Evolutionary conservation across 1,140 invertebrate genomes (phyloP).

Genomic region (Heterodera schachtii): DNA sequence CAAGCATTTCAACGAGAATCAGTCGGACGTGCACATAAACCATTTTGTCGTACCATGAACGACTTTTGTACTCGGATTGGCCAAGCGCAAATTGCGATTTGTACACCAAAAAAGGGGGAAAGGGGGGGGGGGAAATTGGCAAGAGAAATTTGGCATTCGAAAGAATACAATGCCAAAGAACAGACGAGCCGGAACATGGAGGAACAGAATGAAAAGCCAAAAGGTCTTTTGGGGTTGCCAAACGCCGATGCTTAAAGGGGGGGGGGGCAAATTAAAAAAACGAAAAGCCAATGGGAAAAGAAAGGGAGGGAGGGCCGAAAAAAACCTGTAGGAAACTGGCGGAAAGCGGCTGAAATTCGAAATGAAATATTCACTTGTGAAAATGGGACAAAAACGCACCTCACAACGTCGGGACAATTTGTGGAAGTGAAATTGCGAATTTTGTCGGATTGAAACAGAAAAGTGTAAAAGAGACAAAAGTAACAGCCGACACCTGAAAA

Average conservation of each 20-base stretch:
- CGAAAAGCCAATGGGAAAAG: neutral
- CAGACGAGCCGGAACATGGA: constrained; percentile 58
- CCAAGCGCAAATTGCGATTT: constrained; percentile 54
- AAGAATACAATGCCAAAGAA: constrained; percentile 40
- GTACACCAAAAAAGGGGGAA: constrained; percentile 46
- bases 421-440: constrained; percentile 59
- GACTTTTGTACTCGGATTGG: constrained; percentile 46
- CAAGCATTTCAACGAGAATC: constrained; percentile 53
- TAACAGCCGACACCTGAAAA: constrained; percentile 60
- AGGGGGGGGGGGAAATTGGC: constrained; percentile 8
- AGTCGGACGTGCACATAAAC: constrained; percentile 53
- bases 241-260: constrained; percentile 51
- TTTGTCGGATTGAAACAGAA: constrained; percentile 58
- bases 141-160: neutral
- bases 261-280: neutral
- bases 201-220: constrained; percentile 58
- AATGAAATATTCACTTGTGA: neutral
- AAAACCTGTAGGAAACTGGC: constrained; percentile 53
- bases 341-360: constrained; percentile 53
- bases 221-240: constrained; percentile 64
- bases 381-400: constrained; percentile 36
- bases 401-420: constrained; percentile 56
- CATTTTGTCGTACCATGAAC: constrained; percentile 51
- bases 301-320: neutral
- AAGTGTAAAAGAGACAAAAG: constrained; percentile 58